phyloP scores from a whole-genome alignment of 2,797 vertebrate species.

The Tragelaphus oryx region DNA sequence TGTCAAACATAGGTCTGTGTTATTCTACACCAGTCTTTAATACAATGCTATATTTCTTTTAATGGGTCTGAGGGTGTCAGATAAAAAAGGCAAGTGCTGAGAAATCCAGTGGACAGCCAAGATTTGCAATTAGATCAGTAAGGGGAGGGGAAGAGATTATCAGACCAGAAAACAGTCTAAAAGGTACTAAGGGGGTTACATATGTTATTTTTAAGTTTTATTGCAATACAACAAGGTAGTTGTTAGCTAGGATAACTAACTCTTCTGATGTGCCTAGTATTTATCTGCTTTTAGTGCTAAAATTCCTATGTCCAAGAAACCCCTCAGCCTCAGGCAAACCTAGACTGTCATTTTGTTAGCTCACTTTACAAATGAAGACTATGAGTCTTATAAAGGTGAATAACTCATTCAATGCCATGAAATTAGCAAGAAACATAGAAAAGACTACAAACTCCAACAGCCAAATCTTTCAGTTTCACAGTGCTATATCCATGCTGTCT shows the following conservation, averaged over 20 bases:
- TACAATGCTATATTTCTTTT: background rate
- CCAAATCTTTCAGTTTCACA: background rate
- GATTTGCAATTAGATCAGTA: background rate
- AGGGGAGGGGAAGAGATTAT: background rate
- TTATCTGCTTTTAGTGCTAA: background rate
- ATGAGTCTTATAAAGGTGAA: background rate
- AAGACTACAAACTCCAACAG: background rate
- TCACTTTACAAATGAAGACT: background rate
- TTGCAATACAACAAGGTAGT: background rate
- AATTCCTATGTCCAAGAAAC: background rate
- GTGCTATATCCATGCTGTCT: background rate
- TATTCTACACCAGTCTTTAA: background rate
- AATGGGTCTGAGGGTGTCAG: background rate
- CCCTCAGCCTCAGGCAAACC: background rate
- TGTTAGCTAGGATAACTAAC: background rate
- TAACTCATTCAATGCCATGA: background rate
- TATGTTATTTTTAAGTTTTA: background rate
- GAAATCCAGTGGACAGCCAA: background rate
- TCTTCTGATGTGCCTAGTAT: background rate
- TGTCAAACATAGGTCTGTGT: background rate
- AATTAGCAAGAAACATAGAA: background rate
- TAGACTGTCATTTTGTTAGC: background rate
- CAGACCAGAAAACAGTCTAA: background rate
- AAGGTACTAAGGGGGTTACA: background rate
- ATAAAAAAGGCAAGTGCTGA: background rate